Evolutionary conservation across 2,888 invertebrate species (phyloP).

Genomic region (Bimastos eiseni): DNA sequence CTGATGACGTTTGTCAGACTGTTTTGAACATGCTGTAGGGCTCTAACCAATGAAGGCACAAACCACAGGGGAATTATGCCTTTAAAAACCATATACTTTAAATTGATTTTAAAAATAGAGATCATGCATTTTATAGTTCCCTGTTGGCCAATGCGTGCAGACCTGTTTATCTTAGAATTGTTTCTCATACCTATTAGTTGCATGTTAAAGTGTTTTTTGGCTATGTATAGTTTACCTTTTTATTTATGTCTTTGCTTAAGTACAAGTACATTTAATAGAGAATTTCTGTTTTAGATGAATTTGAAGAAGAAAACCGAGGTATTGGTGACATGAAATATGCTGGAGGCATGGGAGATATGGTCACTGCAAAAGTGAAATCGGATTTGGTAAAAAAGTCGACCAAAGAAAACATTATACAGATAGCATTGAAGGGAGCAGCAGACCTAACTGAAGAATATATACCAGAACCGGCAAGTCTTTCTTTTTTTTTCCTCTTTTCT

Average conservation of each 20-base stretch:
- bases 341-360: background rate
- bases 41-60: background rate
- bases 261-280: background rate
- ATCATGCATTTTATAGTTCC: background rate
- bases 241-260: background rate
- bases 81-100: background rate
- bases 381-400: background rate
- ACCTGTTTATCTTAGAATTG: background rate
- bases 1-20: background rate
- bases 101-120: background rate
- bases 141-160: background rate
- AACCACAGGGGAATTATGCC: background rate
- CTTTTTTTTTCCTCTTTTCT: background rate
- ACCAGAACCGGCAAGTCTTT: background rate
- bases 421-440: background rate
- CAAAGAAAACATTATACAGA: background rate
- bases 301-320: background rate
- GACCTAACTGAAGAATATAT: background rate
- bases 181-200: background rate
- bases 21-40: background rate
- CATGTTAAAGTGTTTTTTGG: background rate
- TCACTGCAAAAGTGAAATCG: background rate
- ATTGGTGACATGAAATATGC: background rate
- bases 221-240: background rate
- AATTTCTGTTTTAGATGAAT: constrained; percentile 7